Evolutionary conservation across 2,888 invertebrate genomes (phyloP), one percentile per base, ranked within the genome.

Genomic region (Nemapogon koenigi): DNA sequence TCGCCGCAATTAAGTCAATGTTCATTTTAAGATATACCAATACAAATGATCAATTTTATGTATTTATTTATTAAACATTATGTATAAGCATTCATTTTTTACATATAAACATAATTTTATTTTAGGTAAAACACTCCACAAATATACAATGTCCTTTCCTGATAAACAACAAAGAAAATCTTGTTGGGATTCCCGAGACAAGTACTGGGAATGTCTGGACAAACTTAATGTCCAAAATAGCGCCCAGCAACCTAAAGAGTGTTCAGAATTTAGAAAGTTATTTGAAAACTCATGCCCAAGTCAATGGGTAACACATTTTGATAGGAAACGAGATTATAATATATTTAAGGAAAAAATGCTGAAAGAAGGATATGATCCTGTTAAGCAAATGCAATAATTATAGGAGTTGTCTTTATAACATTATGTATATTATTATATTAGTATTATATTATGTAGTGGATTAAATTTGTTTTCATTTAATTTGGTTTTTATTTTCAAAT

Each of bases 241-340:
- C 57, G 67, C 79, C 37, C 66, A 63, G 39, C 65, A 63, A 46
- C 75, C 73, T 6, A 78, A 73, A 49, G 75, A 68, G 43, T 96
- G 96, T 65, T 63, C 71, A 43, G 81, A 87, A 52, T 68, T 90
- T 49, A 84, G 92, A 46, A 84, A 87, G 69, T 48, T 84, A 36
- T 93, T 89, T 60, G 91, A 91, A 75, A 81, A 82, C 43, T 84
- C 85, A 16, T 94, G 94, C 58, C 90, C 92, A 2, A 63, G 83
- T 2, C 90, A 90, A 62, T 94, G 95, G 97, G 93, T 96, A 30
- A 90, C 91, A 60, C 95, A 97, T 73, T 97, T 97, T 66, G 94
- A 95, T 75, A 85, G 93, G 52, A 94, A 92, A 69, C 80, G 93
- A 55, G 90, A 89, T 51, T 96, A 91, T 68, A 82, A 93, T 55